Evolutionary conservation across 2,797 vertebrate species (phyloP).

Genomic region (Darevskia mixta): DNA sequence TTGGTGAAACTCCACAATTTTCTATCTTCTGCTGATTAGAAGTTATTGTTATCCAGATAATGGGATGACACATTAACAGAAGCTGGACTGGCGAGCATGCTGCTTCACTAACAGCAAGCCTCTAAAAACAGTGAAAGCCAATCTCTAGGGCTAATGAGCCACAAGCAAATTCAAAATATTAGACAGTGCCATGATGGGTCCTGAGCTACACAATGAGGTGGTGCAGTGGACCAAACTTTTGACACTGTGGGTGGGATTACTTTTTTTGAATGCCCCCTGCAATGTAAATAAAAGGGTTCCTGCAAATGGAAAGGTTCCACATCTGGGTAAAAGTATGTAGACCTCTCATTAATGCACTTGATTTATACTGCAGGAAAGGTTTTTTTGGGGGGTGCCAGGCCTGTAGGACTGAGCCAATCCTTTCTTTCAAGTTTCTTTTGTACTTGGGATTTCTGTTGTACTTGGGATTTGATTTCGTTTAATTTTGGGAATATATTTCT

Average conservation of each 20-base stretch:
- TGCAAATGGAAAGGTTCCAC: not conserved
- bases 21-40: conserved; percentile 28
- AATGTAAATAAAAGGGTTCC: not conserved
- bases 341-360: not conserved
- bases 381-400: not conserved
- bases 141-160: not conserved
- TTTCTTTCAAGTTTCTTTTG: not conserved
- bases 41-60: conserved; percentile 37
- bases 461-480: not conserved
- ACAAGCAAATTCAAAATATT: not conserved
- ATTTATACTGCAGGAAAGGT: not conserved
- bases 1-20: conserved; percentile 23
- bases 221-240: not conserved
- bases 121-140: not conserved
- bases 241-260: not conserved
- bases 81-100: conserved; percentile 18
- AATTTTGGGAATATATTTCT: not conserved
- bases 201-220: not conserved
- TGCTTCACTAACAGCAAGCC: conserved; percentile 34
- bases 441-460: not conserved
- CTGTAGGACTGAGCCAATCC: not conserved
- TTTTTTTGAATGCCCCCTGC: not conserved
- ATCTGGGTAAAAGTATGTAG: not conserved
- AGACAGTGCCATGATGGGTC: not conserved
- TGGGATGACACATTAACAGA: conserved; percentile 27